Percentiles rank a stretch among this genome's conserved stretches.
Evolutionary conservation across 2,797 vertebrate genomes (phyloP).

Genomic region (Syndactyla subalaris): DNA sequence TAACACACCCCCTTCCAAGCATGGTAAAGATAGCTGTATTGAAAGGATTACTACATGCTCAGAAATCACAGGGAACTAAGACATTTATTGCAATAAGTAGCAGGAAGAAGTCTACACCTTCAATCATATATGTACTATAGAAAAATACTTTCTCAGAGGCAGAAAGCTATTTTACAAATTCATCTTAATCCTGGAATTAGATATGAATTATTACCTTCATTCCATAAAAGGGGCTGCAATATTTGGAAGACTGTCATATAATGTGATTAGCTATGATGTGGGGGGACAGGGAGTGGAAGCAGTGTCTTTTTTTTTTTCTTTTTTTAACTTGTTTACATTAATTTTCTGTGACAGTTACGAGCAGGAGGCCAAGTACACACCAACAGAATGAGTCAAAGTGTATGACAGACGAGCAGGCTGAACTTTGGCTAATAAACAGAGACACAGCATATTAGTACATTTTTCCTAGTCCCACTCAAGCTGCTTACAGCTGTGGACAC

Average conservation of each 20-base stretch:
- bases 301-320: neutral
- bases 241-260: neutral
- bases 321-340: neutral
- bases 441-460: neutral
- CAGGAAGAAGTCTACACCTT: neutral
- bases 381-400: neutral
- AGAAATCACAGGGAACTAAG: neutral
- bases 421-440: neutral
- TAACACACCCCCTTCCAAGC: neutral
- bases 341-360: neutral
- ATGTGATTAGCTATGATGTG: neutral
- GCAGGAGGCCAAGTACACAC: neutral
- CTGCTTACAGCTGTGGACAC: neutral
- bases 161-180: neutral
- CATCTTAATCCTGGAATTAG: neutral
- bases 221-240: neutral
- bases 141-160: neutral
- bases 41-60: neutral
- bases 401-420: neutral
- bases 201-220: neutral
- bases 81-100: neutral
- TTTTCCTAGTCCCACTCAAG: neutral
- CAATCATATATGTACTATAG: neutral
- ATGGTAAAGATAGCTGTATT: neutral
- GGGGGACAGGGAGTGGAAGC: accelerated